Percentiles rank a stretch among this genome's conserved stretches.
Conservation (phyloP, 2,888 invertebrate genomes). For the Metellina segmentata region DNA sequence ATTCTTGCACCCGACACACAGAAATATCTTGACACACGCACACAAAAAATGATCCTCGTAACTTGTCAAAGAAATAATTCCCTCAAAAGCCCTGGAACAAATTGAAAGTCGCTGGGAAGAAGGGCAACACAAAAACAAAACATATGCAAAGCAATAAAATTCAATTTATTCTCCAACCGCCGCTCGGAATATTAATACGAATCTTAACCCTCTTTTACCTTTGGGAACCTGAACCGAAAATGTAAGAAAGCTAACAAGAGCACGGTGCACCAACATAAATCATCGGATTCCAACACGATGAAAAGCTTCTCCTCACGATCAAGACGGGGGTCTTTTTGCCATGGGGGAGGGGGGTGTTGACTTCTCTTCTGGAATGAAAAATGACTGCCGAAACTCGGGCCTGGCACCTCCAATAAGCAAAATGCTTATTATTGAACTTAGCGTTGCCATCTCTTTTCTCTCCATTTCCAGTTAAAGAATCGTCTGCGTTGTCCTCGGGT, state of each 20-base stretch:
- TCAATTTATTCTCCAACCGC: conserved; percentile 24
- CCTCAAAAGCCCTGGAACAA: too few species aligned
- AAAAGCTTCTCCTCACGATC: conserved; percentile 29
- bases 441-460: conserved; percentile 52
- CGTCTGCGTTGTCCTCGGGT: conserved; percentile 18
- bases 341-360: not conserved
- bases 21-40: too few species aligned
- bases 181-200: conserved; percentile 48
- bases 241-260: not conserved
- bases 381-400: not conserved
- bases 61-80: too few species aligned
- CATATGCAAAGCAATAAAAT: conserved; percentile 30
- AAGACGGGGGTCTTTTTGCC: not conserved
- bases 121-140: too few species aligned
- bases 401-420: conserved; percentile 51
- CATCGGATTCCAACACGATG: conserved; percentile 50
- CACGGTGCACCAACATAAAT: conserved; percentile 30
- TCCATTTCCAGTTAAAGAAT: conserved; percentile 45
- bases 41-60: too few species aligned
- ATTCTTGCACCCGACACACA: too few species aligned
- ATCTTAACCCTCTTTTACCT: conserved; percentile 7
- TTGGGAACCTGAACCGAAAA: not conserved
- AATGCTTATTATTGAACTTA: conserved; percentile 47
- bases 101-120: too few species aligned
- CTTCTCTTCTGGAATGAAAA: conserved; percentile 42